These are phyloP conservation scores for Empis livida DNA, from an alignment of 2,888 invertebrate genomes.

Conservation along the genomic window DNA sequence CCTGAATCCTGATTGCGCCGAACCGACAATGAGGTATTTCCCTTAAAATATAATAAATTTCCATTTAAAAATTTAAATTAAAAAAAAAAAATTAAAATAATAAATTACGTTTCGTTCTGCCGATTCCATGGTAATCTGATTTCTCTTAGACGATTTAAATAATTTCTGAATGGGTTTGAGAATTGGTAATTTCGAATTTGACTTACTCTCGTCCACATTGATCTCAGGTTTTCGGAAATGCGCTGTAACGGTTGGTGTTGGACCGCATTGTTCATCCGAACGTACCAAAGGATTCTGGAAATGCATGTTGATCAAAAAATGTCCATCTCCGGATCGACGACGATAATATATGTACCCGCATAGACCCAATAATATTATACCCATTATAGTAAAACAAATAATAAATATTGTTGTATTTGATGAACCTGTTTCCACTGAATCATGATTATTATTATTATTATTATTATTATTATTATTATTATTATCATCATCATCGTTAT, in stretches of 20 bases:
- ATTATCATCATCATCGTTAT: neutral
- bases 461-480: neutral
- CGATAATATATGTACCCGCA: conserved; percentile 27
- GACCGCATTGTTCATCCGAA: conserved; percentile 11
- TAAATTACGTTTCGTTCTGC: neutral
- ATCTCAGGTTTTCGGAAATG: neutral
- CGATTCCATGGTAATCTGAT: conserved; percentile 5
- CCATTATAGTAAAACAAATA: conserved; percentile 12
- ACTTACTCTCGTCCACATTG: neutral
- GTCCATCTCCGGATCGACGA: conserved; percentile 37
- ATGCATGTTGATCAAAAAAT: conserved; percentile 35
- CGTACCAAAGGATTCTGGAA: conserved; percentile 33
- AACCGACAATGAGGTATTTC: too few relatives aligned
- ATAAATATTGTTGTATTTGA: conserved; percentile 8
- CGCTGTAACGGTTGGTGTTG: conserved; percentile 10
- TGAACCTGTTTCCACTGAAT: neutral
- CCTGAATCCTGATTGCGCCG: neutral
- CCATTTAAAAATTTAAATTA: too few relatives aligned
- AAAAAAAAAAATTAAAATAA: too few relatives aligned
- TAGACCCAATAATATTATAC: conserved; percentile 12
- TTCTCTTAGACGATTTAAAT: conserved; percentile 8
- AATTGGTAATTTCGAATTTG: neutral
- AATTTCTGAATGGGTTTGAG: conserved; percentile 19
- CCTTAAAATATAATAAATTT: too few relatives aligned
- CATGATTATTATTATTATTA: neutral